phyloP scores from a whole-genome alignment of 2,113 vertebrate genomes.

The Ceratotherium simum region DNA sequence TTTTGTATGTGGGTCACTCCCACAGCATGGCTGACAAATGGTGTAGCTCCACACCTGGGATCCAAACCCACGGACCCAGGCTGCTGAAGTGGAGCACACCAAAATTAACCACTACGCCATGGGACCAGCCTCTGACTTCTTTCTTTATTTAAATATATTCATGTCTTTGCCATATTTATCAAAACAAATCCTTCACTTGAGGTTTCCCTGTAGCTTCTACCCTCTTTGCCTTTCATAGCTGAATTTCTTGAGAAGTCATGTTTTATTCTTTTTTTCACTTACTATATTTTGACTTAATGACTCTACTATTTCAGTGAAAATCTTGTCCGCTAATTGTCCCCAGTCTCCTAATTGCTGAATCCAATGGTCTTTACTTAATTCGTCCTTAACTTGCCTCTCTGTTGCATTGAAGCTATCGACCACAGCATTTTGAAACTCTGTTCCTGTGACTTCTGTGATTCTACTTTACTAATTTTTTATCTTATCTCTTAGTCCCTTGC shows the following conservation, averaged over 20 bases:
- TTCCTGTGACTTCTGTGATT: background rate
- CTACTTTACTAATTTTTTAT: background rate
- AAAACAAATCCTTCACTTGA: background rate
- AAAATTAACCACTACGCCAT: too few relatives aligned
- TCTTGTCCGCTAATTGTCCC: background rate
- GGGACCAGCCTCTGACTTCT: background rate
- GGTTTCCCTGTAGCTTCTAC: background rate
- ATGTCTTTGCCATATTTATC: slow-evolving; percentile 12
- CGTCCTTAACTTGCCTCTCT: background rate
- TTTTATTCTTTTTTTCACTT: background rate
- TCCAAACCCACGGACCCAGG: too few relatives aligned
- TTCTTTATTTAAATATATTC: slow-evolving; percentile 35
- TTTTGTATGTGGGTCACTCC: too few relatives aligned
- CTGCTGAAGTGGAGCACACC: too few relatives aligned
- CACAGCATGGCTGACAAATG: too few relatives aligned
- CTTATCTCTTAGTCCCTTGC: background rate
- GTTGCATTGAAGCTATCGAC: background rate
- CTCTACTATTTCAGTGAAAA: background rate
- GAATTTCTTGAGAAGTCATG: slow-evolving; percentile 19
- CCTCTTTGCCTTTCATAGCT: background rate
- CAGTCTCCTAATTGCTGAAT: background rate
- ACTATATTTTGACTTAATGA: background rate
- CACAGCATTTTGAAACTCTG: slow-evolving; percentile 37
- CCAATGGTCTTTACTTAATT: slow-evolving; percentile 2
- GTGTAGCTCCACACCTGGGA: too few relatives aligned